Evolutionary conservation across 2,888 invertebrate genomes (phyloP).

Genomic region (Latrodectus elegans): DNA sequence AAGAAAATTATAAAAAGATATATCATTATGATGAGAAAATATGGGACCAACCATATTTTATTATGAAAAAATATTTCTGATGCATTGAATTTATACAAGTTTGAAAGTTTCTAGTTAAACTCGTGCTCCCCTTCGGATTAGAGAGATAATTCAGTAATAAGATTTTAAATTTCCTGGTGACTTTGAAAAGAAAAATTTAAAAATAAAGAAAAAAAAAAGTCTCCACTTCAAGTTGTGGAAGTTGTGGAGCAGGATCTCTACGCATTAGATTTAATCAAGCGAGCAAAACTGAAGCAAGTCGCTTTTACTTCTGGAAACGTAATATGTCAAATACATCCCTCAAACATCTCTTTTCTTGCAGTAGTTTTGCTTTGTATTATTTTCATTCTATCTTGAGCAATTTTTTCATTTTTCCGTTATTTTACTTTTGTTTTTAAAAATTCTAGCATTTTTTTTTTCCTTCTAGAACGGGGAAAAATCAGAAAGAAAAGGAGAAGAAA

Average conservation of each 20-base stretch:
- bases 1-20: too few relatives aligned
- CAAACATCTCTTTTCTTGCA: conserved; percentile 17
- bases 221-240: not conserved
- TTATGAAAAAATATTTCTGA: too few relatives aligned
- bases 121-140: too few relatives aligned
- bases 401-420: too few relatives aligned
- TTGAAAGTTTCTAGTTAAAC: too few relatives aligned
- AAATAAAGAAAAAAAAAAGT: not conserved
- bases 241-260: not conserved
- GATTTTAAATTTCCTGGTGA: not conserved
- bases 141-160: too few relatives aligned
- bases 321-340: conserved; percentile 57
- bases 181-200: not conserved
- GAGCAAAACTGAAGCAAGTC: conserved; percentile 47
- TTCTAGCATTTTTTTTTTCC: not conserved
- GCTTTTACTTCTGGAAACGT: conserved; percentile 51
- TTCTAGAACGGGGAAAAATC: not conserved
- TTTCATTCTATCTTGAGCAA: not conserved
- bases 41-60: too few relatives aligned
- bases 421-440: not conserved
- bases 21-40: too few relatives aligned
- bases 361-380: conserved; percentile 9
- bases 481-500: too few relatives aligned
- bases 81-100: too few relatives aligned
- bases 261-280: conserved; percentile 58